phyloP scores from a whole-genome alignment of 2,888 invertebrate genomes.

The Incurvaria masculella region DNA sequence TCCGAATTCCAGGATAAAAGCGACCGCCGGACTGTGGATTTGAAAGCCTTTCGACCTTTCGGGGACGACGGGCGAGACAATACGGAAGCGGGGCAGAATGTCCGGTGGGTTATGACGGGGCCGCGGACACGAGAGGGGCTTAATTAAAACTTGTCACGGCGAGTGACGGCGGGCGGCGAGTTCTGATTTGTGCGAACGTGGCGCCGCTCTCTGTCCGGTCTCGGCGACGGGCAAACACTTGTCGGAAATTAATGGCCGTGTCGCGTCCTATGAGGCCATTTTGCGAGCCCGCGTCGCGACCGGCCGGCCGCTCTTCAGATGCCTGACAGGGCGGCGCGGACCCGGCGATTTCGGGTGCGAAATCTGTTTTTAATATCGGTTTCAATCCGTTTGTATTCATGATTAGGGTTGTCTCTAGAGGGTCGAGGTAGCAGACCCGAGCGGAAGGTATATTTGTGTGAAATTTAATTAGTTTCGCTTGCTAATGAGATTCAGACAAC shows the following conservation, averaged over 20 bases:
- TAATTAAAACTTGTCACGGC: conserved; percentile 26
- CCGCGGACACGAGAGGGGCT: conserved; percentile 4
- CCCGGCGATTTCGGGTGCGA: not conserved
- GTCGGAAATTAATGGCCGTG: not conserved
- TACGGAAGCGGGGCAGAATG: not conserved
- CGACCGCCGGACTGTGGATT: not conserved
- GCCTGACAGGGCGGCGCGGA: not conserved
- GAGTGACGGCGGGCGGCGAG: not conserved
- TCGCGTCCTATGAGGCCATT: not conserved
- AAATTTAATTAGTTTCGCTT: too few species aligned
- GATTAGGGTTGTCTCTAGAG: too few species aligned
- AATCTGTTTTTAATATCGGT: not conserved
- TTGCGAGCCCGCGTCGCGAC: not conserved
- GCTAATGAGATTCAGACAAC: too few species aligned
- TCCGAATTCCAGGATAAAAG: not conserved
- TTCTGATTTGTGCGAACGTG: not conserved
- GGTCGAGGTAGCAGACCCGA: too few species aligned
- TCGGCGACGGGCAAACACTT: not conserved
- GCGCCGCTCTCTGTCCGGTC: not conserved
- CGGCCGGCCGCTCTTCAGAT: not conserved
- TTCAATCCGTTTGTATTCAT: too few species aligned
- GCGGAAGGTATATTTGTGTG: too few species aligned
- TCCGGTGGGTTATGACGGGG: not conserved
- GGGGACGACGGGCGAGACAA: not conserved
- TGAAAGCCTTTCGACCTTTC: not conserved